Base-by-base conservation (phyloP, 2,888 invertebrate species). In the Salpingus planirostris region DNA sequence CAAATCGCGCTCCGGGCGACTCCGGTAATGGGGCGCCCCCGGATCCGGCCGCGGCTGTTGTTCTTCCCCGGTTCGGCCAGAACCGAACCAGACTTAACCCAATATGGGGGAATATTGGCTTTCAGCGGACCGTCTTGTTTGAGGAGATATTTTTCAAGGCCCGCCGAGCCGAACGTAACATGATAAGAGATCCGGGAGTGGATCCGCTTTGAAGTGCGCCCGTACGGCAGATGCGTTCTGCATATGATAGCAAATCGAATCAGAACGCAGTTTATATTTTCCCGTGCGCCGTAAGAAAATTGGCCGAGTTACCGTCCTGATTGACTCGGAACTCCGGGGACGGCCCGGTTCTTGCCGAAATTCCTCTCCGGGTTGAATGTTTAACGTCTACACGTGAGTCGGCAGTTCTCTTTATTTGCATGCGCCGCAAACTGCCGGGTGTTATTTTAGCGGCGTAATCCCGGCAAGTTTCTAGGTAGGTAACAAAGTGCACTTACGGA, bases 211-310 rank as follows among this genome's bases (percentile, higher is more conserved):
- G 54, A 54, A 50, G 55, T 52, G 28, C 33, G 40, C 40, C 43
- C 43, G 34, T 38, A 13, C n/a, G n/a, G n/a, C 44, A 43, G 46
- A 49, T 47, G 53, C 49, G 46, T 45, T 55, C 56, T 60, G 57
- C 59, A 58, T 58, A 55, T 55, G 57, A 57, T 56, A 47, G 54
- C 46, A 60, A 62, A 62, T 62, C 60, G 59, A 59, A 60, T 60
- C 57, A 55, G 54, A 50, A 52, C 49, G 43, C 55, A 57, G 57
- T 58, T 57, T 57, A 54, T 55, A 55, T 54, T 54, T 52, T 52
- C 55, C 50, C 49, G 47, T 38, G 28, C 24, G n/a, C 25, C 15
- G 21, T 47, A 47, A 50, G 52, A 54, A 54, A 55, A 54, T 52
- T 54, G 52, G 44, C 51, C 50, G 49, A 52, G 50, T 52, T 53